Conservation (phyloP, 2,888 invertebrate genomes). For the Microplitis deprimator region DNA sequence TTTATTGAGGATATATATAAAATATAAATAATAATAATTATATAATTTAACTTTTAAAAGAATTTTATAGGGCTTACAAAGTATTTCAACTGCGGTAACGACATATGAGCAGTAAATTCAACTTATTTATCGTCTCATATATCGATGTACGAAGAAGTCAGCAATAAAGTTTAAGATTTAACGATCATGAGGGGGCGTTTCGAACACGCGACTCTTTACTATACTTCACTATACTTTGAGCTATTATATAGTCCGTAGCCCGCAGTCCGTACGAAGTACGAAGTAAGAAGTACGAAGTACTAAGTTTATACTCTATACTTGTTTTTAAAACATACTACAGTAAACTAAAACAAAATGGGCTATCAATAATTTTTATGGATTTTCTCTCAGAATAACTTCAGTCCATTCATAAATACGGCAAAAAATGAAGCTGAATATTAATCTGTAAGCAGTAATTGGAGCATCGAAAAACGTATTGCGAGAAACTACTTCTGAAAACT, state of each 20-base stretch:
- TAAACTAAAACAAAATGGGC: not conserved
- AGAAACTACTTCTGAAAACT: no score
- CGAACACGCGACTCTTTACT: not conserved
- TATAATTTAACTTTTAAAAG: not conserved
- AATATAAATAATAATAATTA: not conserved
- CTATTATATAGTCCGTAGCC: not conserved
- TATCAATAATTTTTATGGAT: not conserved
- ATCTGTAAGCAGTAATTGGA: no score
- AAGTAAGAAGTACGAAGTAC: not conserved
- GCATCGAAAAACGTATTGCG: no score
- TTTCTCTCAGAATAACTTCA: not conserved
- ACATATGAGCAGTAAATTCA: not conserved
- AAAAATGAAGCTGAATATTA: no score
- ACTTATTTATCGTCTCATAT: not conserved
- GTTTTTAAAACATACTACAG: not conserved
- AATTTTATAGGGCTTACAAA: not conserved
- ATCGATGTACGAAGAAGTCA: not conserved
- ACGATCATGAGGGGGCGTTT: not conserved
- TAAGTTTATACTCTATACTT: not conserved
- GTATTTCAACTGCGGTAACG: not conserved
- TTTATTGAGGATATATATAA: not conserved
- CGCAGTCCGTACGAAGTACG: not conserved
- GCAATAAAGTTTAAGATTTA: conserved; percentile 1
- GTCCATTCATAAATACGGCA: no score
- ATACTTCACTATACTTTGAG: not conserved